These are phyloP conservation scores for Molossus molossus DNA, from an alignment of 2,797 vertebrate species.

Conservation along the genomic window DNA sequence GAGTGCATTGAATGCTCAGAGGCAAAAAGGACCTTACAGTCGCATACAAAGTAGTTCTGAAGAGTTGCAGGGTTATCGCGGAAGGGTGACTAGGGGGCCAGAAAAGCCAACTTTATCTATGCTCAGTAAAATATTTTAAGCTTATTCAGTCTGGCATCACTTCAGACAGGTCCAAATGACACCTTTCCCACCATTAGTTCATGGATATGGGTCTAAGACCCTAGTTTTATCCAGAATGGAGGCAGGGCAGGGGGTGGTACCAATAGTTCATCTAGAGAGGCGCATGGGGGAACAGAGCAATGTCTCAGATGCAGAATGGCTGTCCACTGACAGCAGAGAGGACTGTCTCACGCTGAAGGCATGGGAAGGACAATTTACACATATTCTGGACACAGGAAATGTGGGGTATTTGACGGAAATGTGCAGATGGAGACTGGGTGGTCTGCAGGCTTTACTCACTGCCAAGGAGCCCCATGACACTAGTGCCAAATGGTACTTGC, in stretches of 20 bases:
- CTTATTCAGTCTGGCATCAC: not conserved
- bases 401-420: not conserved
- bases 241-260: accelerated
- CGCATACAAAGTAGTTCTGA: not conserved
- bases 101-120: not conserved
- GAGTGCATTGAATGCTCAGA: not conserved
- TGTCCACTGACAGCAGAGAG: not conserved
- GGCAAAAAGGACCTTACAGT: not conserved
- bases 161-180: not conserved
- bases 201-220: not conserved
- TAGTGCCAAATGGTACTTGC: not conserved
- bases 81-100: accelerated
- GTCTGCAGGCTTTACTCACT: not conserved
- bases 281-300: not conserved
- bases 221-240: not conserved
- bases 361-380: not conserved
- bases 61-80: not conserved
- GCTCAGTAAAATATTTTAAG: not conserved
- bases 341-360: not conserved
- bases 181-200: not conserved
- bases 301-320: not conserved
- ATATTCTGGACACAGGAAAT: not conserved
- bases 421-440: not conserved
- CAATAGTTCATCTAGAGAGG: not conserved
- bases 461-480: not conserved